Evolutionary conservation across 2,888 invertebrate species (phyloP).

Genomic region (Nomada fucata): DNA sequence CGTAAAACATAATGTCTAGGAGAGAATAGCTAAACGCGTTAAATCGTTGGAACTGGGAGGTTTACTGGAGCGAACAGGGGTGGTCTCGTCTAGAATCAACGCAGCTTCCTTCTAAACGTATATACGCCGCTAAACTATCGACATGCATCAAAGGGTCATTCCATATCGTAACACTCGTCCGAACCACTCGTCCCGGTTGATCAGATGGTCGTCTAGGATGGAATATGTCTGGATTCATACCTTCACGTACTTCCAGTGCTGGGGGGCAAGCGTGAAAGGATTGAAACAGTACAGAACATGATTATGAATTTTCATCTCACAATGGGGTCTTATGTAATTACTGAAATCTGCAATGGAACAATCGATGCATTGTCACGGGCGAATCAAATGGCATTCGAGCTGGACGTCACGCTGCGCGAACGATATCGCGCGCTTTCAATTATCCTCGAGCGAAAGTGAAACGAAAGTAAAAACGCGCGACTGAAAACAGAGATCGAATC

Average conservation of each 20-base stretch:
- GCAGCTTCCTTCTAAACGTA: neutral
- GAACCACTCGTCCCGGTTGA: conserved; percentile 40
- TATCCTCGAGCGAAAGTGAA: conserved; percentile 22
- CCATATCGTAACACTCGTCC: neutral
- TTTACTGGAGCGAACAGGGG: neutral
- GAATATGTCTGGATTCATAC: conserved; percentile 85
- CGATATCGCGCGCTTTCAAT: neutral
- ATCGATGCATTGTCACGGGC: conserved; percentile 46
- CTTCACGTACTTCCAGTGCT: conserved; percentile 94
- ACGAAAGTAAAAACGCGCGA: conserved; percentile 50
- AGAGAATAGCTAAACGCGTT: neutral
- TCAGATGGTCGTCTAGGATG: neutral
- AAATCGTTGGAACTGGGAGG: neutral
- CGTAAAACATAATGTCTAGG: neutral
- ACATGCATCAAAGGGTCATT: conserved; percentile 16
- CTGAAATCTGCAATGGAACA: conserved; percentile 17
- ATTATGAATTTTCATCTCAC: conserved; percentile 15
- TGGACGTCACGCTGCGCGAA: neutral
- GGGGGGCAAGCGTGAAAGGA: conserved; percentile 84
- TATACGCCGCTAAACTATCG: neutral
- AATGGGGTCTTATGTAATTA: conserved; percentile 19
- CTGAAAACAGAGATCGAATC: conserved; percentile 35
- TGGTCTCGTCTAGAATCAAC: neutral
- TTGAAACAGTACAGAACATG: conserved; percentile 21
- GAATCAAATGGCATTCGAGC: neutral